Conservation (phyloP, 2,797 vertebrate genomes). For the Periophthalmus magnuspinnatus region DNA sequence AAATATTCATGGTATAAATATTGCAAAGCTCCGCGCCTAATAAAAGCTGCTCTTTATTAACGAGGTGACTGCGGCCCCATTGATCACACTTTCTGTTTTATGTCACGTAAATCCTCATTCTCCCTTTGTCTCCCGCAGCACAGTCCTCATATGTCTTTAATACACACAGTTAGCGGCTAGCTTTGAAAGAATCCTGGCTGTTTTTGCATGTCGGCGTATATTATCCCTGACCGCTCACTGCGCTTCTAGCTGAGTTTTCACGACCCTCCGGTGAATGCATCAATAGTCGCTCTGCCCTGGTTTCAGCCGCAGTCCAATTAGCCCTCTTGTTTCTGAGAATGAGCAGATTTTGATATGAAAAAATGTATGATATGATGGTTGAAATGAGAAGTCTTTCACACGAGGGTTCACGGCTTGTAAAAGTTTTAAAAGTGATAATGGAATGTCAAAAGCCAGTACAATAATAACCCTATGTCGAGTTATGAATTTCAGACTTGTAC, state of each 20-base stretch:
- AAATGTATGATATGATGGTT: conserved; percentile 31
- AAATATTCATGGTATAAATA: conserved; percentile 82
- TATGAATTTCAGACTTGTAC: conserved; percentile 17
- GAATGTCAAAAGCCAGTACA: conserved; percentile 16
- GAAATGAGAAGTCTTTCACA: conserved; percentile 48
- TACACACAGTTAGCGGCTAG: conserved; percentile 35
- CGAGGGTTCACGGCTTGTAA: conserved; percentile 26
- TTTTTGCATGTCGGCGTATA: conserved; percentile 37
- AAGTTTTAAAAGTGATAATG: conserved; percentile 29
- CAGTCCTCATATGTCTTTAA: conserved; percentile 25
- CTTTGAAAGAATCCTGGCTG: conserved; percentile 11
- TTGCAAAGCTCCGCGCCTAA: conserved; percentile 73
- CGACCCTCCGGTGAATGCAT: conserved; percentile 17
- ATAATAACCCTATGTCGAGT: background rate
- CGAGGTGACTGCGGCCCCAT: conserved; percentile 72
- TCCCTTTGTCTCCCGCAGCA: conserved; percentile 44
- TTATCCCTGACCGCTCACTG: conserved; percentile 40
- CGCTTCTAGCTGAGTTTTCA: conserved; percentile 31
- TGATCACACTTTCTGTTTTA: conserved; percentile 81
- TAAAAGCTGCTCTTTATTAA: conserved; percentile 82
- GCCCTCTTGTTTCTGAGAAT: conserved; percentile 38
- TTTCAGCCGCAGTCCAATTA: conserved; percentile 62
- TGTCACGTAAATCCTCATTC: conserved; percentile 62
- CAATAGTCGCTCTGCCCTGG: conserved; percentile 14
- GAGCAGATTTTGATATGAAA: conserved; percentile 41